Base-by-base conservation (phyloP, 2,113 vertebrate species). In the Machaerirhynchus nigripectus region DNA sequence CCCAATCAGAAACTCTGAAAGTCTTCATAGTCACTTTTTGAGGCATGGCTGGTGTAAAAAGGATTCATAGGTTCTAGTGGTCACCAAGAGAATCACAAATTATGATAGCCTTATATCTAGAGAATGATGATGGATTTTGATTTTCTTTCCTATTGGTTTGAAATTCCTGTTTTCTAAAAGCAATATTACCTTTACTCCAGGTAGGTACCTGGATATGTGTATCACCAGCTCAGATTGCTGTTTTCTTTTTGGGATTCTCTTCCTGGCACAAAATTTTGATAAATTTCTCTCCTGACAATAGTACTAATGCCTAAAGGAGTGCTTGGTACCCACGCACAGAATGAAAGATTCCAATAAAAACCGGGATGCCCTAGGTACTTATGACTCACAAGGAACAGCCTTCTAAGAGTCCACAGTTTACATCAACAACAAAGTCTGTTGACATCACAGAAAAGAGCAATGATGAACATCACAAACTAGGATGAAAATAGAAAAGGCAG, bases 331-430 rank as follows among this genome's bases (percentile, higher is more conserved):
- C 40, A 69, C 37, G 15, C 5, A 70, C 8, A 77, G 27, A 92
- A 86, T 46, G 11, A 93, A 89, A 31, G 20, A 42, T 55, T 61
- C 12, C 30, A 42, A 67, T 76, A 88, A 44, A 86, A 50, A 44
- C 42, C 68, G 84, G 30, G 52, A 67, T 52, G 68, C 76, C 63
- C 49, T 47, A 24, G 40, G 50, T 57, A 87, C 63, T 74, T 68
- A 55, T 74, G 88, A 95, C 67, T 95, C 96, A 97, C 68, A 90
- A 73, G 50, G 42, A 85, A 70, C 39, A 92, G 55, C 6, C 27
- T 93, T 83, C 44, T 50, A 74, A 69, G 40, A 65, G 44, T 52
- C 39, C 79, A 42, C 31, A 9, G 50, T 16, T 80, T 90, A 69
- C 71, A 80, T 46, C 33, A 88, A 75, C 57, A 80, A 26, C 9